phyloP scores from a whole-genome alignment of 2,797 vertebrate species.

The Xenops minutus region DNA sequence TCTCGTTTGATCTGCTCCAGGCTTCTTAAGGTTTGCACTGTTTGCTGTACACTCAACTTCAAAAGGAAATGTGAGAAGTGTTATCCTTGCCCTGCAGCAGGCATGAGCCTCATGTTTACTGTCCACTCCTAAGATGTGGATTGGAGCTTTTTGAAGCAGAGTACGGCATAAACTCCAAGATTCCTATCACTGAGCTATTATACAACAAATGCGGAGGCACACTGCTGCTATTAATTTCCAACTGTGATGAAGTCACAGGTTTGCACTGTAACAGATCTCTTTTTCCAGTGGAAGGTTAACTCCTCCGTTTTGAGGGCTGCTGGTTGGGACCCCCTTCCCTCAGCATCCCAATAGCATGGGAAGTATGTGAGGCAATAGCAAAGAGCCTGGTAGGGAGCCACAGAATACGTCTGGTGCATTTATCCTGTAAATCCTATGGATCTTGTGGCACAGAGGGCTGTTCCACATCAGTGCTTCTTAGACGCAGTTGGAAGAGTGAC shows the following conservation, averaged over 20 bases:
- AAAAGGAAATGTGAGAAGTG: not conserved
- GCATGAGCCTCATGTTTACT: not conserved
- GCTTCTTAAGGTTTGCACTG: not conserved
- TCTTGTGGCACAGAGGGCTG: rapidly evolving
- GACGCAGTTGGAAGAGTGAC: rapidly evolving
- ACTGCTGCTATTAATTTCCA: not conserved
- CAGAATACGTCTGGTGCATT: not conserved
- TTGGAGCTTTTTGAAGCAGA: not conserved
- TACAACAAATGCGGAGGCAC: not conserved
- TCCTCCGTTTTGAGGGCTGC: not conserved
- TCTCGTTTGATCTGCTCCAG: not conserved
- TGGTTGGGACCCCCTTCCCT: not conserved
- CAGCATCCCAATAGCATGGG: not conserved
- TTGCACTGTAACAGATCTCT: not conserved
- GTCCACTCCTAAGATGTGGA: not conserved
- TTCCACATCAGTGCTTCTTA: not conserved
- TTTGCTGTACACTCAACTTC: not conserved
- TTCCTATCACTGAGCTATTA: not conserved
- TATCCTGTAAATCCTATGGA: not conserved
- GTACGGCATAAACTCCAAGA: not conserved
- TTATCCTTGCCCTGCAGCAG: not conserved
- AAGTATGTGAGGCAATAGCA: rapidly evolving
- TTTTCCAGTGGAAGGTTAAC: not conserved
- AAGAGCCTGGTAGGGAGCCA: not conserved
- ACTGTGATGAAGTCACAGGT: not conserved